Evolutionary conservation across 2,797 vertebrate genomes (phyloP).

Genomic region (Hapalemur alaotrensis): DNA sequence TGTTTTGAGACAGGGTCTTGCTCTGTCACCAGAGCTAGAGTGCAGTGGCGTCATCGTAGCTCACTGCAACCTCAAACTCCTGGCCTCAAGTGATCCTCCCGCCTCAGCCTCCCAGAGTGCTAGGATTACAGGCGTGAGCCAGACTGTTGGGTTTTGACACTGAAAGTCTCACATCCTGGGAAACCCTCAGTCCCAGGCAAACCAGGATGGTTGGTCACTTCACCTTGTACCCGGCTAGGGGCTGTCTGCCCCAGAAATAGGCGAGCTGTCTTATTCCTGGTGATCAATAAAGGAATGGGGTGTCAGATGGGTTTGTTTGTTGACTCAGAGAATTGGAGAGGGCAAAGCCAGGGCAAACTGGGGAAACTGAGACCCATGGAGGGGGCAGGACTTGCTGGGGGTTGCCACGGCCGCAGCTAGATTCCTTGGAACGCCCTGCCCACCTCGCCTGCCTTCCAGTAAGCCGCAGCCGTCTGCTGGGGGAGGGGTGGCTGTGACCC

Average conservation of each 20-base stretch:
- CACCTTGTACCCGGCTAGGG: background rate
- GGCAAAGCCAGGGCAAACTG: background rate
- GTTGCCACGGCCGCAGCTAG: background rate
- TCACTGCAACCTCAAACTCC: background rate
- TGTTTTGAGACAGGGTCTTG: background rate
- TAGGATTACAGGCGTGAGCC: background rate
- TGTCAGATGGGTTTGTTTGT: accelerated
- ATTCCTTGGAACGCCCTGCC: background rate
- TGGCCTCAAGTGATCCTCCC: too few relatives aligned
- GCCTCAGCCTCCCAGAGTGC: too few relatives aligned
- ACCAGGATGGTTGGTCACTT: too few relatives aligned
- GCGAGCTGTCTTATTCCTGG: background rate
- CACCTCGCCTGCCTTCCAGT: accelerated
- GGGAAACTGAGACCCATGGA: background rate
- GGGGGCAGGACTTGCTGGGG: background rate
- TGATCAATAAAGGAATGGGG: background rate
- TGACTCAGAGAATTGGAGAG: background rate
- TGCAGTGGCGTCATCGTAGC: background rate
- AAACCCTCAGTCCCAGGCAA: too few relatives aligned
- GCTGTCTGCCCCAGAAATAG: background rate
- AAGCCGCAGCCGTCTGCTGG: accelerated
- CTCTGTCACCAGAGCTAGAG: background rate
- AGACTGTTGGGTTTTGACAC: background rate
- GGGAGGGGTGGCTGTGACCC: background rate
- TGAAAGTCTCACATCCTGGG: too few relatives aligned